phyloP scores from a whole-genome alignment of 2,888 invertebrate species.

The Acanthoscelides obtectus region DNA sequence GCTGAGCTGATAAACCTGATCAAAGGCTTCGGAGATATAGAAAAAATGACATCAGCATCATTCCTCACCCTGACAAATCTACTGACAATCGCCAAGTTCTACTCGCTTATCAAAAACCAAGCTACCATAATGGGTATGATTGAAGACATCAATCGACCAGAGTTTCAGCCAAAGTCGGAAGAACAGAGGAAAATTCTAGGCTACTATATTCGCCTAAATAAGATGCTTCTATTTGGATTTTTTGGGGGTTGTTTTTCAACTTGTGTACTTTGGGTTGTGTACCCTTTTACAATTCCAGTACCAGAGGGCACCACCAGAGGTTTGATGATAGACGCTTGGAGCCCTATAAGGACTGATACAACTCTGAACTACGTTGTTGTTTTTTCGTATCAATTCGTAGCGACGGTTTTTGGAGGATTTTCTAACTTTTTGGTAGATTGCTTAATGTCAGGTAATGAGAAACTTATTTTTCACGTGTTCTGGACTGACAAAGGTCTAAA shows the following conservation, averaged over 20 bases:
- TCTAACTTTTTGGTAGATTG: neutral
- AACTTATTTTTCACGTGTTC: neutral
- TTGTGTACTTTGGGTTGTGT: too few species aligned
- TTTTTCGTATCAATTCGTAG: neutral
- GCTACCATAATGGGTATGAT: neutral
- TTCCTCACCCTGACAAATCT: neutral
- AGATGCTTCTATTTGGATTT: neutral
- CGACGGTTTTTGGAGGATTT: neutral
- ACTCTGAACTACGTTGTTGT: neutral
- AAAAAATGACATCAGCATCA: neutral
- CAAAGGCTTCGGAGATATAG: neutral
- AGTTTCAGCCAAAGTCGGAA: neutral
- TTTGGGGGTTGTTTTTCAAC: too few species aligned
- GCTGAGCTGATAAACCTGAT: neutral
- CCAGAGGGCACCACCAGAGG: neutral
- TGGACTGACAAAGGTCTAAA: too few species aligned
- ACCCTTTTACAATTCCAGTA: too few species aligned
- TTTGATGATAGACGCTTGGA: neutral
- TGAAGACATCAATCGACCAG: neutral
- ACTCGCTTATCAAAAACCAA: neutral
- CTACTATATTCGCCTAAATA: neutral
- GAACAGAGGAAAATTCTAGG: neutral
- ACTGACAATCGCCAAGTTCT: neutral
- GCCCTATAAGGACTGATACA: neutral
- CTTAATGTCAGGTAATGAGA: neutral